A percentile compares a stretch with the other conserved stretches of the same genome.
Evolutionary conservation across 2,888 invertebrate genomes (phyloP).

Genomic region (Synergus umbraculus): DNA sequence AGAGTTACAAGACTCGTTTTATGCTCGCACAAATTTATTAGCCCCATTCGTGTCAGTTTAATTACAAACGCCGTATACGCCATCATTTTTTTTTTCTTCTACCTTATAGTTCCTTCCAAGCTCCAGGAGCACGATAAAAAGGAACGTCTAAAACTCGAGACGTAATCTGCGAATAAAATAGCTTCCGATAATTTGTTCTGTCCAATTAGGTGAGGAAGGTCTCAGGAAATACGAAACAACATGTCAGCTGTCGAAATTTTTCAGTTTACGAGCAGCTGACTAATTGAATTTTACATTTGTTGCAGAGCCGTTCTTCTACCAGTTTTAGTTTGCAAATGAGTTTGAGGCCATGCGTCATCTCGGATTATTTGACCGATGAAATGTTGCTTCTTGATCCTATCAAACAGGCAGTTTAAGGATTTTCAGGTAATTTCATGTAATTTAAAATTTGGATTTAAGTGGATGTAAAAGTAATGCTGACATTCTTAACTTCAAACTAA

Average conservation of each 20-base stretch:
- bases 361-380: neutral
- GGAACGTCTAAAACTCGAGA: neutral
- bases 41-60: slow-evolving; percentile 73
- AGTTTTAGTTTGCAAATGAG: neutral
- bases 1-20: slow-evolving; percentile 74
- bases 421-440: too few relatives aligned
- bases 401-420: too few relatives aligned
- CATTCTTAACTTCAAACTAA: too few relatives aligned
- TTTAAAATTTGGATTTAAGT: too few relatives aligned
- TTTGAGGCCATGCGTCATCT: neutral
- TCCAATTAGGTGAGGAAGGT: slow-evolving; percentile 23
- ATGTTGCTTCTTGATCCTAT: neutral
- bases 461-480: too few relatives aligned
- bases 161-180: slow-evolving; percentile 20
- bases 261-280: neutral
- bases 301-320: neutral
- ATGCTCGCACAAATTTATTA: slow-evolving; percentile 73
- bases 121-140: slow-evolving; percentile 25
- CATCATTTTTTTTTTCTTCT: slow-evolving; percentile 57
- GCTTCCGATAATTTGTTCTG: slow-evolving; percentile 40
- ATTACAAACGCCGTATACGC: slow-evolving; percentile 65
- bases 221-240: neutral
- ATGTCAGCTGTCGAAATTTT: slow-evolving; percentile 17
- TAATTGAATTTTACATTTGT: slow-evolving; percentile 2
- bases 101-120: slow-evolving; percentile 29